Conservation (phyloP, 2,888 invertebrate species). For the Heliconius erato region DNA sequence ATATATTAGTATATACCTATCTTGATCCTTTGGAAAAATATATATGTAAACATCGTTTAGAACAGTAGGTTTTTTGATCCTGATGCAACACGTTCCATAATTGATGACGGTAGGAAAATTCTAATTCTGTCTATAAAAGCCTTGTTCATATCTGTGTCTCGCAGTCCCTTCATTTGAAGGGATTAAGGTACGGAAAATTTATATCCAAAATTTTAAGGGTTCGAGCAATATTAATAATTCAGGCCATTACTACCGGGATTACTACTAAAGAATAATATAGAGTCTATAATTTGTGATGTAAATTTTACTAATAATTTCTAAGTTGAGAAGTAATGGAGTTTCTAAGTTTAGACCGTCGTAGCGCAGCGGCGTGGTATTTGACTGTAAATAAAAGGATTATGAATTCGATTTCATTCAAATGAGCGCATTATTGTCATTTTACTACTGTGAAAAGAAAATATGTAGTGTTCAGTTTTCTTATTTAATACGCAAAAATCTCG, state of each 20-base stretch:
- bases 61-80: background rate
- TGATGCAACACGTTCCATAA: constrained; percentile 24
- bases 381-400: too few species aligned
- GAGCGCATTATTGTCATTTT: too few species aligned
- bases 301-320: background rate
- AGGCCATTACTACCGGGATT: constrained; percentile 17
- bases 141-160: constrained; percentile 21
- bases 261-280: constrained; percentile 1
- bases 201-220: constrained; percentile 22
- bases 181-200: constrained; percentile 24
- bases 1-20: too few species aligned
- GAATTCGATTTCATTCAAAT: too few species aligned
- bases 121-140: constrained; percentile 22
- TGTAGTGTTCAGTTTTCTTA: background rate
- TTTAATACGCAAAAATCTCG: background rate
- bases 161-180: constrained; percentile 30
- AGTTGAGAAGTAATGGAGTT: background rate
- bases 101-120: constrained; percentile 23
- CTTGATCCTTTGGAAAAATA: background rate
- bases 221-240: constrained; percentile 18
- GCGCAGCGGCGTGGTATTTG: too few species aligned
- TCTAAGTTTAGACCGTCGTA: too few species aligned
- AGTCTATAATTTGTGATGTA: background rate
- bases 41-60: background rate
- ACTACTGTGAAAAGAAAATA: background rate